Base-by-base conservation (phyloP, 2,797 vertebrate species). In the Malurus leucopterus region DNA sequence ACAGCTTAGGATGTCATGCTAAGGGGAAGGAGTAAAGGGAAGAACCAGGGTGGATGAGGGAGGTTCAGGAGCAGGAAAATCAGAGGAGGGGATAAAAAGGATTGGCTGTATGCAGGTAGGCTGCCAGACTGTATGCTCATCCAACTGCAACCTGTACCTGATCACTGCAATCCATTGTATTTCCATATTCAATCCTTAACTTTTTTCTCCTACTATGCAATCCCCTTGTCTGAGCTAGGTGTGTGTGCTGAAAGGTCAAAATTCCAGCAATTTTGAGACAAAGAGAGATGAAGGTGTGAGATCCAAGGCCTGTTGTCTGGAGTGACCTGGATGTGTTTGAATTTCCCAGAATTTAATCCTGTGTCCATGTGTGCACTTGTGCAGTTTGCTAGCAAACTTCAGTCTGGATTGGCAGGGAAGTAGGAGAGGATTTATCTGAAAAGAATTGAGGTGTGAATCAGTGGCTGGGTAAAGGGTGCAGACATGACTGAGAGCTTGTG, bases 91-190 rank as follows among this genome's bases (percentile, higher is more conserved):
- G 12, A 11, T 29, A 54, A 62, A 65, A 49, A 36, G 26, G 23
- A 38, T 55, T 0, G 3, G 6, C 8, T 82, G 34, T 5, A 29
- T 6, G n/a, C 43, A 79, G 23, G 10, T 23, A 38, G 40, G 18
- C 43, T 75, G 13, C 27, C 0, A 1, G 20, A 16, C 46, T 26
- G 23, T 36, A 2, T 23, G 8, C 3, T 80, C 1, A 0, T 36
- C 46, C 53, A 17, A n/a, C 34, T 0, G 3, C 46, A 5, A 19
- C 15, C 30, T 47, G 10, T 47, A 36, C 27, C 16, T 62, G 17
- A 12, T 53, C 22, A 38, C n/a, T 75, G 26, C n/a, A 58, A 36
- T 57, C n/a, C n/a, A 62, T 7, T 27, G 19, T 47, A 9, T 68
- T 76, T 61, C 50, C 6, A 8, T 38, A 34, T 38, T 19, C 40